Evolutionary conservation across 2,888 invertebrate genomes (phyloP).

Genomic region (Dendrolimus houi): DNA sequence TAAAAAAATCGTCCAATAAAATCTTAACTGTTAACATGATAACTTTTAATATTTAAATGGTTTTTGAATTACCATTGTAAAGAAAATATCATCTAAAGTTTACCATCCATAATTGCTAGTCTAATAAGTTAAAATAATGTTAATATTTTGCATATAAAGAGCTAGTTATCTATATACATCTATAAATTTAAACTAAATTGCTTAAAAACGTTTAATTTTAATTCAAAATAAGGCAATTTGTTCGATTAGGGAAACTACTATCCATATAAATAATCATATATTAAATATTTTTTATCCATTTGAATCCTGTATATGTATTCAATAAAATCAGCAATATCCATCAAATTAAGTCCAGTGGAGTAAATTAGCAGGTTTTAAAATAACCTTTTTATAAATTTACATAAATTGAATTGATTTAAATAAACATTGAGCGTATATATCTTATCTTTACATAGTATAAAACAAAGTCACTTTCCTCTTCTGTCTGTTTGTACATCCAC

Average conservation of each 20-base stretch:
- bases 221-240: slow-evolving; percentile 1
- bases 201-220: background rate
- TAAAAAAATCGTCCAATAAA: no score
- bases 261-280: background rate
- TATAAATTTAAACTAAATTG: background rate
- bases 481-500: no score
- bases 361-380: background rate
- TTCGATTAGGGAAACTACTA: background rate
- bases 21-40: no score
- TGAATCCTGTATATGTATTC: no score
- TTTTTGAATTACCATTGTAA: background rate
- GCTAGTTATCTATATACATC: background rate
- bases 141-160: background rate
- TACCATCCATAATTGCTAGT: background rate
- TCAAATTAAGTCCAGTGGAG: no score
- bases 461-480: no score
- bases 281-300: background rate
- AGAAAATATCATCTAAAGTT: background rate
- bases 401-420: background rate
- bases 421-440: no score
- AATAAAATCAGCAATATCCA: no score
- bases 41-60: background rate
- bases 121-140: background rate
- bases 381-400: background rate
- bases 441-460: no score